phyloP scores from a whole-genome alignment of 1,140 invertebrate species.

The Drosophila ironensis region DNA sequence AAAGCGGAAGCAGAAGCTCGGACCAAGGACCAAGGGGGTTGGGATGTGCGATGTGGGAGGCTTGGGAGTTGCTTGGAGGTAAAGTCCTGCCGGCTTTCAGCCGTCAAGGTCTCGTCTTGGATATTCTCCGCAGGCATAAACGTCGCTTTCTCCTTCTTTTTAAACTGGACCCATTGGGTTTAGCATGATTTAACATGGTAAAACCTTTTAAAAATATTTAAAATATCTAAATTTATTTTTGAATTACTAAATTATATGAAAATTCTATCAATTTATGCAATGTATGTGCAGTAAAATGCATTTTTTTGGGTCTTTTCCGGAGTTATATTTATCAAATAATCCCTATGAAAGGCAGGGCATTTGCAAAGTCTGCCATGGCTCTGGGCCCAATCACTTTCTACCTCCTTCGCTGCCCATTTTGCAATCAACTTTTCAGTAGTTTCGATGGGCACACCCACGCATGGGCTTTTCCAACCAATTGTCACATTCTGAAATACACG shows the following conservation, averaged over 20 bases:
- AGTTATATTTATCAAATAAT: not conserved
- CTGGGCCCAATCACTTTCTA: conserved; percentile 1
- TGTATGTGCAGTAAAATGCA: not conserved
- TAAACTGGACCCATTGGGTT: not conserved
- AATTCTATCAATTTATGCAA: not conserved
- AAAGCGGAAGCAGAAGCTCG: conserved; percentile 55
- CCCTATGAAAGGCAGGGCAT: conserved; percentile 3
- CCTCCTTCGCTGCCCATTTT: not conserved
- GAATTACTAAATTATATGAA: not conserved
- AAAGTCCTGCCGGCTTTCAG: conserved; percentile 5
- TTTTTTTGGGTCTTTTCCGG: too few species aligned
- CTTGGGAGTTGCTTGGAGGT: conserved; percentile 37
- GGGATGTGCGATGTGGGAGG: not conserved
- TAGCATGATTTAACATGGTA: too few species aligned
- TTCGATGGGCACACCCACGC: conserved; percentile 13
- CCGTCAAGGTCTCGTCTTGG: conserved; percentile 13
- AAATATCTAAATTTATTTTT: not conserved
- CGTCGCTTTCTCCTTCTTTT: not conserved
- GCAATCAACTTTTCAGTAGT: conserved; percentile 53
- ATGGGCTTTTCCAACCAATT: conserved; percentile 19
- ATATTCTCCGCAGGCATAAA: not conserved
- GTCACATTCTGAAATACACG: conserved; percentile 37
- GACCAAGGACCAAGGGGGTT: conserved; percentile 18
- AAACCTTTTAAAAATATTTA: not conserved
- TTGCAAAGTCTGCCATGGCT: not conserved